phyloP scores from a whole-genome alignment of 1,140 invertebrate species.

The Bicyclus anynana region DNA sequence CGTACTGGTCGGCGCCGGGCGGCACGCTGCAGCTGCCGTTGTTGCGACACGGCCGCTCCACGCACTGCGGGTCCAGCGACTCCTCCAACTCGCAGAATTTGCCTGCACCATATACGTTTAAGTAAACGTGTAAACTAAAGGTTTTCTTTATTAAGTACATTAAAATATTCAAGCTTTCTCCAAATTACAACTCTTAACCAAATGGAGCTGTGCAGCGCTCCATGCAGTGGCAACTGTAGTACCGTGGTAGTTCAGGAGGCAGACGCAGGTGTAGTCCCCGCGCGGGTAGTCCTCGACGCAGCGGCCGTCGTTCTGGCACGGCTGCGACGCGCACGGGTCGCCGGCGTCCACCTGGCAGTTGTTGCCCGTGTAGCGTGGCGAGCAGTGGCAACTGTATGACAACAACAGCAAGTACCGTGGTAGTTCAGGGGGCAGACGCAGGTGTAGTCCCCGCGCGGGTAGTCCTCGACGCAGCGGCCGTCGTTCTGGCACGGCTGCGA shows the following conservation, averaged over 20 bases:
- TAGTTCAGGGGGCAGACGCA: slow-evolving; percentile 71
- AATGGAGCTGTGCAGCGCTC: no score
- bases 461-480: slow-evolving; percentile 80
- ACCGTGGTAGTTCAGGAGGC: slow-evolving; percentile 85
- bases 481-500: slow-evolving; percentile 85
- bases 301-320: slow-evolving; percentile 86
- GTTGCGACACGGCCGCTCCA: slow-evolving; percentile 85
- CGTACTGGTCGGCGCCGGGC: slow-evolving; percentile 74
- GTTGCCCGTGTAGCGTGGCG: slow-evolving; percentile 87
- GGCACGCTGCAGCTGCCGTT: slow-evolving; percentile 83
- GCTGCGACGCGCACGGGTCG: slow-evolving; percentile 82
- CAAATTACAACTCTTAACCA: no score
- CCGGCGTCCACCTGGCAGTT: slow-evolving; percentile 90
- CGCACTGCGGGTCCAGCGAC: slow-evolving; percentile 84
- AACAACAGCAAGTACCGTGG: slow-evolving; percentile 59
- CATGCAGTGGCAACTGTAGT: no score
- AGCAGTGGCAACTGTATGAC: slow-evolving; percentile 87
- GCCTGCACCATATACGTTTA: slow-evolving; percentile 59
- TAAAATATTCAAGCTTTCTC: background rate
- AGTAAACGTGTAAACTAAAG: background rate
- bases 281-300: slow-evolving; percentile 85
- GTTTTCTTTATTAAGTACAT: background rate
- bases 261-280: slow-evolving; percentile 87
- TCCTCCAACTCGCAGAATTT: slow-evolving; percentile 87
- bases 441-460: slow-evolving; percentile 81